phyloP scores from a whole-genome alignment of 2,113 vertebrate genomes.

The Lasiurus cinereus region DNA sequence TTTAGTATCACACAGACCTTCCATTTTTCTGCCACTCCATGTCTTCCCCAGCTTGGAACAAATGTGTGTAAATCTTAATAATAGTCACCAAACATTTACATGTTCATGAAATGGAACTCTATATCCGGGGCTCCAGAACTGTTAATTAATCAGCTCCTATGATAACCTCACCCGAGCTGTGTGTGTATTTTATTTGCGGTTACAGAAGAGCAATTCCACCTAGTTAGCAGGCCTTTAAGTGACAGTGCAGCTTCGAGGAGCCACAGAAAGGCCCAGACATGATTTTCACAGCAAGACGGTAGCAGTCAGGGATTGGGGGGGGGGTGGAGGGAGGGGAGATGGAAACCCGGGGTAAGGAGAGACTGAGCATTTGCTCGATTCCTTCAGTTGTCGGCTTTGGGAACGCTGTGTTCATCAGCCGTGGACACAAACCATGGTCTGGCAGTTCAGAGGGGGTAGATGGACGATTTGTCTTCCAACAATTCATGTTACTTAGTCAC shows the following conservation, averaged over 20 bases:
- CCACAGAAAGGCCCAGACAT: constrained; percentile 34
- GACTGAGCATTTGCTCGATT: constrained; percentile 69
- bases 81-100: constrained; percentile 53
- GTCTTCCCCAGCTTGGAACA: not conserved
- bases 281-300: constrained; percentile 66
- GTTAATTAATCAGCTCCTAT: constrained; percentile 80
- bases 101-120: constrained; percentile 75
- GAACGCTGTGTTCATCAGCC: constrained; percentile 63
- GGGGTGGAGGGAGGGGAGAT: too few relatives aligned
- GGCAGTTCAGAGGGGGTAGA: constrained; percentile 65
- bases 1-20: constrained; percentile 22
- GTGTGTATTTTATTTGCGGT: constrained; percentile 71
- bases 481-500: constrained; percentile 68
- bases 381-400: constrained; percentile 71
- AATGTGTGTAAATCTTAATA: constrained; percentile 65
- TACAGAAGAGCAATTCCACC: constrained; percentile 68
- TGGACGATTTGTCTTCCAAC: constrained; percentile 43
- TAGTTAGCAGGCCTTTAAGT: constrained; percentile 80
- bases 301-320: too few relatives aligned
- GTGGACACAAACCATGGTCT: constrained; percentile 62
- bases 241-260: constrained; percentile 41
- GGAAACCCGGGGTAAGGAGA: constrained; percentile 70
- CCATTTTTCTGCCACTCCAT: not conserved
- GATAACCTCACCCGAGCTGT: constrained; percentile 69
- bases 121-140: constrained; percentile 65